Percentiles rank a stretch among this genome's conserved stretches.
Evolutionary conservation across 2,888 invertebrate species (phyloP).

Genomic region (Neria commutata): DNA sequence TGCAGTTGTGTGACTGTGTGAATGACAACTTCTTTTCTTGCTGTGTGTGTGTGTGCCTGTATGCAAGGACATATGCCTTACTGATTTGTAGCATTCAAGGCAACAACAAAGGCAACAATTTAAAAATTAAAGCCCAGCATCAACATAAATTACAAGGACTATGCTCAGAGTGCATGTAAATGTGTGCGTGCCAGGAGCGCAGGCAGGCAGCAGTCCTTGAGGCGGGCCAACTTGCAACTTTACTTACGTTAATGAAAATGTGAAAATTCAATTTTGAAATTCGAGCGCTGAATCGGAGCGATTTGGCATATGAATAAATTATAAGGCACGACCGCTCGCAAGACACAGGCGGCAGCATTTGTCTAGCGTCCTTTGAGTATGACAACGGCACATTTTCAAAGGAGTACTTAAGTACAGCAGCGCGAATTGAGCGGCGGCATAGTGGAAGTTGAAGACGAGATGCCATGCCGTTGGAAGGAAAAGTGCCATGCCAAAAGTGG

Average conservation of each 20-base stretch:
- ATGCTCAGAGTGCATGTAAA: background rate
- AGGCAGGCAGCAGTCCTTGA: background rate
- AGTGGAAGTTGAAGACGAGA: too few relatives aligned
- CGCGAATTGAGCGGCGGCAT: too few relatives aligned
- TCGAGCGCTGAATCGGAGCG: slow-evolving; percentile 24
- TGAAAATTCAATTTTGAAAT: slow-evolving; percentile 23
- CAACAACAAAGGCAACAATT: slow-evolving; percentile 5
- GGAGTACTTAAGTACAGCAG: background rate
- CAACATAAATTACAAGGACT: slow-evolving; percentile 6
- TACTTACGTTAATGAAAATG: slow-evolving; percentile 6
- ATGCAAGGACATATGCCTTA: slow-evolving; percentile 17
- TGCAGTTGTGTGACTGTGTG: background rate
- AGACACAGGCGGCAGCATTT: too few relatives aligned
- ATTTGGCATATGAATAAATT: slow-evolving; percentile 25
- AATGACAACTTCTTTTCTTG: slow-evolving; percentile 8
- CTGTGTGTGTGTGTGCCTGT: background rate
- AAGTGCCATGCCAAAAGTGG: too few relatives aligned
- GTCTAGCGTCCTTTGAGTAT: too few relatives aligned
- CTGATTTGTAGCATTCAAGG: slow-evolving; percentile 15
- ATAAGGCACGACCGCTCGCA: too few relatives aligned
- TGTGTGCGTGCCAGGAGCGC: background rate
- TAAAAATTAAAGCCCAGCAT: slow-evolving; percentile 5
- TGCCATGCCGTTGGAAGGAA: too few relatives aligned
- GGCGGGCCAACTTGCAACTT: background rate
- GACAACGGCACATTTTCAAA: too few relatives aligned